These are phyloP conservation scores for Ochropacha duplaris DNA, from an alignment of 2,888 invertebrate genomes.

Conservation along the genomic window DNA sequence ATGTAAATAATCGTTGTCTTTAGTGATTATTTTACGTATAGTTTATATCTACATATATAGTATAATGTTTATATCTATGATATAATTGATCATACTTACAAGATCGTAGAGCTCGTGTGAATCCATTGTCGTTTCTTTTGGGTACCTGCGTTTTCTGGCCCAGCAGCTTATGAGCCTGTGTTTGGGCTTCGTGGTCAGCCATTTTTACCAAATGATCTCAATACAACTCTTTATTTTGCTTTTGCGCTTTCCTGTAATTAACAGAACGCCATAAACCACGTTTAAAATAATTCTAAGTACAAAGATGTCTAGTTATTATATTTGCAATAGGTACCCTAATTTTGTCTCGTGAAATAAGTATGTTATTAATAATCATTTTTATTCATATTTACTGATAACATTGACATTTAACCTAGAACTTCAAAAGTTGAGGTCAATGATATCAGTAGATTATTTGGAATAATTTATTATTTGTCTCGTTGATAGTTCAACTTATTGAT, in stretches of 20 bases:
- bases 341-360: neutral
- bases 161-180: constrained; percentile 70
- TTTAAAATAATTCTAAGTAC: neutral
- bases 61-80: neutral
- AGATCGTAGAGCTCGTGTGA: constrained; percentile 63
- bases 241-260: neutral
- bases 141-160: constrained; percentile 56
- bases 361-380: neutral
- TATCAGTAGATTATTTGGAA: neutral
- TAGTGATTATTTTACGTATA: too few species aligned
- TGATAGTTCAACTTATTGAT: neutral
- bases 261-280: neutral
- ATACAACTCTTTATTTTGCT: neutral
- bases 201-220: constrained; percentile 27
- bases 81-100: constrained; percentile 56
- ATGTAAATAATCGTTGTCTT: too few species aligned
- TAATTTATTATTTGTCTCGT: neutral
- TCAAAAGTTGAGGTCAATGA: constrained; percentile 6
- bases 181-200: constrained; percentile 58
- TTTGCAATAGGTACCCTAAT: too few species aligned
- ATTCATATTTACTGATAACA: neutral
- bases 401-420: constrained; percentile 3
- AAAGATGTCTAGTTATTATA: too few species aligned
- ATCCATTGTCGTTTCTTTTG: constrained; percentile 52
- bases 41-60: too few species aligned